These are phyloP conservation scores for Siniperca obscura DNA, from an alignment of 2,797 vertebrate species.

Conservation along the genomic window DNA sequence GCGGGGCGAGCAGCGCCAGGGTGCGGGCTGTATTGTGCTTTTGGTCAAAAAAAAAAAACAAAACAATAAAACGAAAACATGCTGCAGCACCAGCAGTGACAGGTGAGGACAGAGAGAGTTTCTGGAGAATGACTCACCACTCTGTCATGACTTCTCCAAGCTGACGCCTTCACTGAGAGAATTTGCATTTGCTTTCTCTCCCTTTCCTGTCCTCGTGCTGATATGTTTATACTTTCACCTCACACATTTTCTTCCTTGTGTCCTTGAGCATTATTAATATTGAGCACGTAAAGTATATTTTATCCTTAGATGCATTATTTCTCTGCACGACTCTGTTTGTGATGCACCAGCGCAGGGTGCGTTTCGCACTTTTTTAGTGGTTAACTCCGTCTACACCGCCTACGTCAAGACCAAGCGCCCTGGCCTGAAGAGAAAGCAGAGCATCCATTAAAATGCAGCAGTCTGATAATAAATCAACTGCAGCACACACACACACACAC, in stretches of 20 bases:
- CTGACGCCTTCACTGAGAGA: slow-evolving; percentile 20
- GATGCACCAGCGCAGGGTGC: slow-evolving; percentile 30
- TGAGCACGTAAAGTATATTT: background rate
- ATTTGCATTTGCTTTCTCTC: background rate
- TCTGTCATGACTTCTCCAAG: slow-evolving; percentile 42
- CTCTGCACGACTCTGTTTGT: slow-evolving; percentile 17
- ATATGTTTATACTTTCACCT: slow-evolving; percentile 3
- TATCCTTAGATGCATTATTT: slow-evolving; percentile 18
- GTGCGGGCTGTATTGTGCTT: slow-evolving; percentile 33
- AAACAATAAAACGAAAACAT: background rate
- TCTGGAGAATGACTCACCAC: slow-evolving; percentile 57
- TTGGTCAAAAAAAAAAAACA: background rate
- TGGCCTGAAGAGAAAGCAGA: slow-evolving; percentile 40
- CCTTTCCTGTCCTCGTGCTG: background rate
- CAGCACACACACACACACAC: background rate
- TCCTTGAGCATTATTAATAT: slow-evolving; percentile 8
- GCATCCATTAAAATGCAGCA: slow-evolving; percentile 37
- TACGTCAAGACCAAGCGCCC: slow-evolving; percentile 25
- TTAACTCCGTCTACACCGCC: slow-evolving; percentile 45
- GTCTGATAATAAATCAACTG: slow-evolving; percentile 33
- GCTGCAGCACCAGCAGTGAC: slow-evolving; percentile 26
- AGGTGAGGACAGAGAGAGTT: slow-evolving; percentile 50
- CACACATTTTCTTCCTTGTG: background rate
- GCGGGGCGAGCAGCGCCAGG: background rate
- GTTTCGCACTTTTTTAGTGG: slow-evolving; percentile 24